Base-by-base conservation (phyloP, 2,888 invertebrate species). In the Dryadula phaetusa region DNA sequence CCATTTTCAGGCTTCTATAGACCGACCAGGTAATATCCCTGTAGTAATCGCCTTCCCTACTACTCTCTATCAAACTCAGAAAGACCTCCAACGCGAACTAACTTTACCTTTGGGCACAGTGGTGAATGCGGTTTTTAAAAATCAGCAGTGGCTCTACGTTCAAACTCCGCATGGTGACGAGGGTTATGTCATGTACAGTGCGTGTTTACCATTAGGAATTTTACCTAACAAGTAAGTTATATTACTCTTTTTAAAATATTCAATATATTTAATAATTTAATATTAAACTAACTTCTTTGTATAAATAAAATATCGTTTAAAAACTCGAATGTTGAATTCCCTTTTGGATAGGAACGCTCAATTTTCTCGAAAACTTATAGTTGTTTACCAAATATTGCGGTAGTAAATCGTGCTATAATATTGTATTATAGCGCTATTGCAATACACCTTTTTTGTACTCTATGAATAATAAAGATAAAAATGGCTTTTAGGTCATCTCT, bases 121-220 rank as follows among this genome's bases (percentile, higher is more conserved):
- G 3, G 97, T 97, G 12, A 97, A 97, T 82, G 97, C 97, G 0
- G 96, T 97, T 28, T 97, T 97, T 84, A 97, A 97, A 84, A 97
- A 96, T 79, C 95, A 96, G 76, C 95, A 95, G 77, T 97, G 97
- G 97, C 86, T 97, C 42, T 97, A 97, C 79, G 96, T 96, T 18
- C 97, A 97, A 84, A 97, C 97, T 0, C 96, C 97, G 2, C 97
- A 97, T 75, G 96, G 95, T 0, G 95, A 96, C 74, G 97, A 97
- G 82, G 97, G 97, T 0, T 97, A 97, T 77, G 95, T 97, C 22
- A 93, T 95, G 71, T 97, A 96, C 73, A 94, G 94, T 16, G 95
- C 96, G 2, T 97, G 97, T 80, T 82, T 97, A 71, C 97, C 97
- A 1, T 85, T 97, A 61, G 97, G 97, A 28, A 95, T 96, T 74